Evolutionary conservation across 2,797 vertebrate genomes (phyloP).

Genomic region (Periparus ater): DNA sequence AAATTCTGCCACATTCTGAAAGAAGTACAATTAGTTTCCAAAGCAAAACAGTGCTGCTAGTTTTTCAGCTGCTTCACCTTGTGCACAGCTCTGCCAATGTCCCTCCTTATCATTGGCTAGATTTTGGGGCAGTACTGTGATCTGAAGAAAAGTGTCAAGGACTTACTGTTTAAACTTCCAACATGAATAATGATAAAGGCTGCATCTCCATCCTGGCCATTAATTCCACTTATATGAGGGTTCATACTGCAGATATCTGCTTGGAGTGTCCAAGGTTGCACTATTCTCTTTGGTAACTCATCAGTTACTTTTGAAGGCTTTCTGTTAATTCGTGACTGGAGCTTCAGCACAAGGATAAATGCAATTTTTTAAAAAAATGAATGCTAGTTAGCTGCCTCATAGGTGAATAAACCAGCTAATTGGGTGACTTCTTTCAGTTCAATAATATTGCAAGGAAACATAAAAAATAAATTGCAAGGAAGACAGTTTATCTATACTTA

Average conservation of each 20-base stretch:
- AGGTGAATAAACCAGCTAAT: neutral
- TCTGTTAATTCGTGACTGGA: neutral
- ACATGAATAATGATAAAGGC: constrained; percentile 9
- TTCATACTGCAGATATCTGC: neutral
- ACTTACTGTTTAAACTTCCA: neutral
- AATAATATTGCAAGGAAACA: neutral
- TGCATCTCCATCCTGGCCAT: neutral
- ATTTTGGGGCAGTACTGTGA: neutral
- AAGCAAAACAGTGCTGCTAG: neutral
- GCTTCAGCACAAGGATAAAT: neutral
- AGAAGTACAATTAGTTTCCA: neutral
- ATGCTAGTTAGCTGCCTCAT: neutral
- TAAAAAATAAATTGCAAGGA: neutral
- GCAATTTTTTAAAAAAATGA: neutral
- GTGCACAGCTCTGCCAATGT: neutral
- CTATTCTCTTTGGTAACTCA: neutral
- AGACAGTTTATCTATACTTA: neutral
- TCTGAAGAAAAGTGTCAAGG: neutral
- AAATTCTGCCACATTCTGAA: neutral
- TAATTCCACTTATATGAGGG: neutral
- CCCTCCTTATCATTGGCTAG: neutral
- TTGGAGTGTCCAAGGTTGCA: neutral
- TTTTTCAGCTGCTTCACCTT: neutral
- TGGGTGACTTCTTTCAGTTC: neutral
- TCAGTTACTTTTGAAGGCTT: neutral